phyloP scores from a whole-genome alignment of 2,113 vertebrate species.

The Syngnathus typhle region DNA sequence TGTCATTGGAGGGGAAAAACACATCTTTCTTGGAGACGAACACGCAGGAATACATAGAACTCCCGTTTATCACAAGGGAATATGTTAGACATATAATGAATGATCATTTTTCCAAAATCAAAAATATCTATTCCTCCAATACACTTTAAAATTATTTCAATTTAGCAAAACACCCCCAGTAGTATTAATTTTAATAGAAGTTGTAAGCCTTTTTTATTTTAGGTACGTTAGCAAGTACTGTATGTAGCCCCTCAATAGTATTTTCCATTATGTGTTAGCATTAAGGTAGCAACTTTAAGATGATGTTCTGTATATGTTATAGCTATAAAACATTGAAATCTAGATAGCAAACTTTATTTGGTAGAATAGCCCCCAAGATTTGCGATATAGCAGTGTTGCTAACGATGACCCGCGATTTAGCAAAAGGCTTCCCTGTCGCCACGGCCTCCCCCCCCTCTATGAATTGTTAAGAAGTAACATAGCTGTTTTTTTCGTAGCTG shows the following conservation, averaged over 20 bases:
- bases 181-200: neutral
- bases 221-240: neutral
- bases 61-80: neutral
- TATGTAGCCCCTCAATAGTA: neutral
- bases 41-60: neutral
- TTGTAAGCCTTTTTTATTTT: neutral
- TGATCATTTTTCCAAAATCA: too few relatives aligned
- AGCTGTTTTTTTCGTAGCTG: constrained; percentile 58
- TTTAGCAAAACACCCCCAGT: neutral
- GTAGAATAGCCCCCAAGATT: neutral
- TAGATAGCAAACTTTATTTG: neutral
- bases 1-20: too few relatives aligned
- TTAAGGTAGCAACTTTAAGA: neutral
- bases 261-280: neutral
- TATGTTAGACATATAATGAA: too few relatives aligned
- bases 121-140: too few relatives aligned
- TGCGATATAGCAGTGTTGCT: neutral
- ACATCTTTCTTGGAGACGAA: neutral
- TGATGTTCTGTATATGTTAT: neutral
- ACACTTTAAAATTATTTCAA: neutral
- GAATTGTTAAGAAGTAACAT: constrained; percentile 70
- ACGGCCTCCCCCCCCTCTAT: constrained; percentile 32
- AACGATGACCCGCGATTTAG: neutral
- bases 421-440: neutral
- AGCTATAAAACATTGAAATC: neutral